Conservation (phyloP, 2,888 invertebrate genomes). For the Meteorus colon region DNA sequence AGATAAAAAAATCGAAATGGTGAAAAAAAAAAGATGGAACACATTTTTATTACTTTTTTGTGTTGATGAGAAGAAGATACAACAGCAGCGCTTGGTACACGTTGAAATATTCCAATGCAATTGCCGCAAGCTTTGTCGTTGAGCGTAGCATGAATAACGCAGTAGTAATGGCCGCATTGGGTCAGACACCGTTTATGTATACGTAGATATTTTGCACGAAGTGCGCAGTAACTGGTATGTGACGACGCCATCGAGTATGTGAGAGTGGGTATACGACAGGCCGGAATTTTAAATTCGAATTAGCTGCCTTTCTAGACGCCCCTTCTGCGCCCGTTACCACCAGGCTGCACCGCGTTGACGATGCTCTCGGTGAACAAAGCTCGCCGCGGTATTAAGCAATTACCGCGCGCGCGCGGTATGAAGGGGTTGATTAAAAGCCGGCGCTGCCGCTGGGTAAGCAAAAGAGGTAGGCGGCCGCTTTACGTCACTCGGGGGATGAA, state of each 20-base stretch:
- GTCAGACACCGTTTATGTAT: conserved; percentile 11
- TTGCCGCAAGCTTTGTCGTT: conserved; percentile 5
- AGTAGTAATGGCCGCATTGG: conserved; percentile 28
- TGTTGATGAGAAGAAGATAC: neutral
- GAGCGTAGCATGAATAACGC: conserved; percentile 23
- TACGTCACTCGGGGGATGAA: conserved; percentile 26
- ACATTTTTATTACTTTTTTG: neutral
- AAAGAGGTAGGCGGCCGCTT: conserved; percentile 31
- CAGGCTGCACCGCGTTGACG: conserved; percentile 25
- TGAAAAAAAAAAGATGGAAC: neutral
- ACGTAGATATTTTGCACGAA: conserved; percentile 1
- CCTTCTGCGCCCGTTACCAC: neutral
- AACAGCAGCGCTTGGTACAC: conserved; percentile 24
- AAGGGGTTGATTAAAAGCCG: conserved; percentile 63
- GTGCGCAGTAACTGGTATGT: neutral
- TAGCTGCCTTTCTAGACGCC: conserved; percentile 54
- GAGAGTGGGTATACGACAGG: conserved; percentile 31
- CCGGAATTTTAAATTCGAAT: conserved; percentile 62
- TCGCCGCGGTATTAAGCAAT: conserved; percentile 63
- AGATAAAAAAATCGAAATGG: neutral
- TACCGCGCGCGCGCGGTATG: conserved; percentile 55
- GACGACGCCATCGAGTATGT: conserved; percentile 28
- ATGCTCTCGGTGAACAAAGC: conserved; percentile 59
- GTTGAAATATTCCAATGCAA: conserved; percentile 24
- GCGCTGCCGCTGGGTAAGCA: conserved; percentile 33